Conservation (phyloP, 2,888 invertebrate species). For the Beris morrisii region DNA sequence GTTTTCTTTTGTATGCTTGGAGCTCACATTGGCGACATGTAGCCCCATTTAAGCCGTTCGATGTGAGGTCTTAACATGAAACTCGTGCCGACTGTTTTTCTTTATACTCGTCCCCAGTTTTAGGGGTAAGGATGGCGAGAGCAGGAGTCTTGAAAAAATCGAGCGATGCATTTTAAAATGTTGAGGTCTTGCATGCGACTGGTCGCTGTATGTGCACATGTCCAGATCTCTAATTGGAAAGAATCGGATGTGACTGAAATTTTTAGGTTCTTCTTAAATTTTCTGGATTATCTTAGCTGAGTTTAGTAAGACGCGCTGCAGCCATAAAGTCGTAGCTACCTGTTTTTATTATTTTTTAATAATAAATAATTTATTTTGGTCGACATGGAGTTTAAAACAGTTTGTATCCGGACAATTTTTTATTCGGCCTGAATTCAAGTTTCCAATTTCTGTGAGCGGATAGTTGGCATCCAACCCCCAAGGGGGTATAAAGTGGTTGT, state of each 20-base stretch:
- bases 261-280: neutral
- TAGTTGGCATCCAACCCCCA: no score
- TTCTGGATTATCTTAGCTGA: no score
- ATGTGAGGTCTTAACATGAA: constrained; percentile 38
- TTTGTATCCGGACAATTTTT: no score
- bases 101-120: constrained; percentile 3
- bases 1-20: constrained; percentile 1
- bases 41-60: constrained; percentile 16
- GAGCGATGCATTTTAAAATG: constrained; percentile 26
- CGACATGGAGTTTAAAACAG: no score
- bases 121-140: constrained; percentile 11
- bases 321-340: no score
- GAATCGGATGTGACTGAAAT: constrained; percentile 14
- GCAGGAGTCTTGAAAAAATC: constrained; percentile 12
- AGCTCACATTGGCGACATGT: constrained; percentile 22
- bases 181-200: neutral
- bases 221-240: constrained; percentile 2
- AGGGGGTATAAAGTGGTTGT: no score
- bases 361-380: no score
- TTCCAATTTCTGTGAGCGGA: no score
- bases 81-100: constrained; percentile 37
- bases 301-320: no score
- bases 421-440: no score
- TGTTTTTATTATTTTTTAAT: no score
- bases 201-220: neutral